These are phyloP conservation scores for Diplazon laetatorius DNA, from an alignment of 2,888 invertebrate genomes.

Conservation along the genomic window DNA sequence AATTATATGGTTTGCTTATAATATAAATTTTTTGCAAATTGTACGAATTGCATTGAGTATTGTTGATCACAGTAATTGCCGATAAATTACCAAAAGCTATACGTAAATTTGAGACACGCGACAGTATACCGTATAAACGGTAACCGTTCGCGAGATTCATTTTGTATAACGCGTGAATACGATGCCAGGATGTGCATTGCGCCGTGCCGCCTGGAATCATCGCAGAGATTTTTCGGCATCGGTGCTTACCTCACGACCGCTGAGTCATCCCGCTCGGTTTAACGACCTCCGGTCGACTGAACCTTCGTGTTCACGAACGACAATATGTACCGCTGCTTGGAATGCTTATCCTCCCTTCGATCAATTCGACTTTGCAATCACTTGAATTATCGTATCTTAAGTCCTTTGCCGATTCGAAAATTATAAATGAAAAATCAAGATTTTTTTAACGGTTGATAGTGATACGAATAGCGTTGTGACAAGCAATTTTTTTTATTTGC, in stretches of 20 bases:
- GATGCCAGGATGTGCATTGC: constrained; percentile 17
- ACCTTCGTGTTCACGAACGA: constrained; percentile 51
- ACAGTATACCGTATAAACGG: constrained; percentile 14
- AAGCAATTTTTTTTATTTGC: too few relatives aligned
- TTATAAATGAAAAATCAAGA: too few relatives aligned
- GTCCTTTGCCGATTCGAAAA: not conserved
- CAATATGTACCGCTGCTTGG: constrained; percentile 32
- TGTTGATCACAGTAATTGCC: not conserved
- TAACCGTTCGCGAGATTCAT: constrained; percentile 17
- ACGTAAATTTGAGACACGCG: not conserved
- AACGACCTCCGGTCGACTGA: constrained; percentile 58
- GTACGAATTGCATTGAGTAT: not conserved
- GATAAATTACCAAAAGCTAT: not conserved
- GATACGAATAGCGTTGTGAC: too few relatives aligned
- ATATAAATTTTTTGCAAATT: not conserved
- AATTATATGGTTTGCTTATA: not conserved
- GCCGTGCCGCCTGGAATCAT: constrained; percentile 36
- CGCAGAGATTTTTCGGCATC: constrained; percentile 54
- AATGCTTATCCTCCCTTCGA: constrained; percentile 17
- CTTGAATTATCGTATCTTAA: not conserved
- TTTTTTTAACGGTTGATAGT: too few relatives aligned
- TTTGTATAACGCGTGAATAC: constrained; percentile 18
- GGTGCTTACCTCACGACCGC: constrained; percentile 27
- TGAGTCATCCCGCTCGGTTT: constrained; percentile 61
- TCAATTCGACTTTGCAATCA: not conserved